Evolutionary conservation across 2,113 vertebrate species (phyloP).

Genomic region (Oreochromis tanganicae): DNA sequence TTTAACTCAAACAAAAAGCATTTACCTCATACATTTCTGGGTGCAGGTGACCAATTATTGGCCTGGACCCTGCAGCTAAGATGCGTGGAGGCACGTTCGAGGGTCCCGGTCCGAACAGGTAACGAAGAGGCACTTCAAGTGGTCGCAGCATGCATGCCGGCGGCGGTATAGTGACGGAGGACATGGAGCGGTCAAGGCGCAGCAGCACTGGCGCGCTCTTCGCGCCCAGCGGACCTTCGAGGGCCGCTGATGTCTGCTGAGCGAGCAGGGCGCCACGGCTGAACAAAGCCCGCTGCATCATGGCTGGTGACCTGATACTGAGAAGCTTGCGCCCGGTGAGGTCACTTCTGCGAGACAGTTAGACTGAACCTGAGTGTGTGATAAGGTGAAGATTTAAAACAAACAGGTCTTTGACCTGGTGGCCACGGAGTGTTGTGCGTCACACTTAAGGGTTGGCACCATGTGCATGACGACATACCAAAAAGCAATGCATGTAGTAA

Average conservation of each 20-base stretch:
- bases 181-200: conserved; percentile 66
- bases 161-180: conserved; percentile 71
- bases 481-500: not conserved
- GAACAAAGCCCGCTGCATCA: conserved; percentile 69
- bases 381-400: conserved; percentile 59
- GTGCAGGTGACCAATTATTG: conserved; percentile 85
- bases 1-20: not conserved
- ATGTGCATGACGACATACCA: not conserved
- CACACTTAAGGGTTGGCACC: conserved; percentile 10
- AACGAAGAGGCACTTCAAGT: conserved; percentile 72
- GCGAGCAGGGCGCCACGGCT: conserved; percentile 54
- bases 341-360: not conserved
- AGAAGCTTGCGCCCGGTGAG: not conserved
- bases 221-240: conserved; percentile 38
- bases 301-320: conserved; percentile 6
- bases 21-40: conserved; percentile 87
- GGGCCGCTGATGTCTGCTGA: conserved; percentile 52
- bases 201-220: conserved; percentile 22
- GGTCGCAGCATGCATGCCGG: conserved; percentile 79
- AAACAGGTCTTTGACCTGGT: conserved; percentile 74
- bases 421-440: conserved; percentile 50
- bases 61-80: conserved; percentile 66
- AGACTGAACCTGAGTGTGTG: conserved; percentile 6
- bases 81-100: conserved; percentile 81
- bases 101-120: conserved; percentile 89